A percentile compares a stretch with the other conserved stretches of the same genome.
phyloP scores from a whole-genome alignment of 2,113 vertebrate species.

The Corythaixoides concolor region DNA sequence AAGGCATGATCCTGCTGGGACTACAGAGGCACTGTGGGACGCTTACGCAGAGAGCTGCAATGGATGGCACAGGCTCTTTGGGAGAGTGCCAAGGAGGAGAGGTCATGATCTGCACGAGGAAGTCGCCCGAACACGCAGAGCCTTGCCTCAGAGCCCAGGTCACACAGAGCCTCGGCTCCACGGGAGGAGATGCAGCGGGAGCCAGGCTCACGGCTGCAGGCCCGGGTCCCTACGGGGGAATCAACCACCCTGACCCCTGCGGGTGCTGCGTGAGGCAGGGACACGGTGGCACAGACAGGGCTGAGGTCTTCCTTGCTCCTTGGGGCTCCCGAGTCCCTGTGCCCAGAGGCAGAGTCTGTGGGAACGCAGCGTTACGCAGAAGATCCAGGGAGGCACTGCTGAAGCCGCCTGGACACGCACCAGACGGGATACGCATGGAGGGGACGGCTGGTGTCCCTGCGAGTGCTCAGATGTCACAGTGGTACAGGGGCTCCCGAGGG shows the following conservation, averaged over 20 bases:
- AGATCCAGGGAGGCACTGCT: neutral
- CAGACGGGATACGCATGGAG: neutral
- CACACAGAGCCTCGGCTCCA: too few species aligned
- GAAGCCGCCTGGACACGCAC: neutral
- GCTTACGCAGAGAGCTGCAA: neutral
- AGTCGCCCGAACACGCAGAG: neutral
- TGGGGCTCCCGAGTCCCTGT: neutral
- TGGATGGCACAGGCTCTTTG: rapidly evolving
- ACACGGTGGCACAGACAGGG: too few species aligned
- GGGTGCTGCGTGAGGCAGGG: neutral
- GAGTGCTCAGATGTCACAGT: neutral
- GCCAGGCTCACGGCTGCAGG: rapidly evolving
- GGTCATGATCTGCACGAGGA: neutral
- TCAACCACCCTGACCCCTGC: neutral
- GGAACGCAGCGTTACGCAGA: neutral
- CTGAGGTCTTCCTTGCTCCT: neutral
- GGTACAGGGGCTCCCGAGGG: neutral
- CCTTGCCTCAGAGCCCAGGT: too few species aligned
- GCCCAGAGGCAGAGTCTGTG: neutral
- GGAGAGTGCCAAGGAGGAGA: neutral
- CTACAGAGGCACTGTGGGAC: rapidly evolving
- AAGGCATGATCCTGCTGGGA: rapidly evolving
- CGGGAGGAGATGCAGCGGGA: neutral
- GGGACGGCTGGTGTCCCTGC: neutral
- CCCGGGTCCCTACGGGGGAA: neutral